Conservation (phyloP, 2,113 vertebrate species). For the Himantopus leucocephalus region DNA sequence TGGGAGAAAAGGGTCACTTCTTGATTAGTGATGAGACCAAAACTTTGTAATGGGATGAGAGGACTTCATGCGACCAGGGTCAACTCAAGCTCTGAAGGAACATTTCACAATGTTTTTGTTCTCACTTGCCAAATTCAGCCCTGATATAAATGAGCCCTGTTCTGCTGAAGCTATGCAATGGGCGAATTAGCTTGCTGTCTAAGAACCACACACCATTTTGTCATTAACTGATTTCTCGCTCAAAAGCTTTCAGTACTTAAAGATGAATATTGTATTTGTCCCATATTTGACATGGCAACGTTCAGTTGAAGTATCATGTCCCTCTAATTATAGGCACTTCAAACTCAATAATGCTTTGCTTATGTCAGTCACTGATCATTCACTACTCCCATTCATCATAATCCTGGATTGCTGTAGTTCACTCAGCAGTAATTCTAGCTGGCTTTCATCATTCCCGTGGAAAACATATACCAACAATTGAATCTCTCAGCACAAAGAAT, state of each 20-base stretch:
- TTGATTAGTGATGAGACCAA: not conserved
- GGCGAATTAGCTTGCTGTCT: not conserved
- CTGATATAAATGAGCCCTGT: not conserved
- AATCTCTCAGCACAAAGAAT: constrained; percentile 47
- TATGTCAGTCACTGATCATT: constrained; percentile 21
- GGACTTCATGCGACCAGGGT: not conserved
- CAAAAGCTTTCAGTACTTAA: not conserved
- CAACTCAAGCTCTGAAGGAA: not conserved
- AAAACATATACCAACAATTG: constrained; percentile 38
- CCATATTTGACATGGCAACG: not conserved
- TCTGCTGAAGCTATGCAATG: not conserved
- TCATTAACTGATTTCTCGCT: not conserved
- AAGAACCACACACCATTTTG: not conserved
- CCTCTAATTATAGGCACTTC: constrained; percentile 14
- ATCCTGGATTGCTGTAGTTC: not conserved
- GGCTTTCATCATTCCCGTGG: constrained; percentile 38
- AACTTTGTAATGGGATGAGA: not conserved
- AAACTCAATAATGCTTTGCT: constrained; percentile 7
- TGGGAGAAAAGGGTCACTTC: not conserved
- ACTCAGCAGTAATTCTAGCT: constrained; percentile 31
- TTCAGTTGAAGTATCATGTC: not conserved
- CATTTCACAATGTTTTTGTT: not conserved
- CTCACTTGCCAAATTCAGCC: not conserved
- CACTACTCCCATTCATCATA: constrained; percentile 37
- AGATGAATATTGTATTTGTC: not conserved